These are phyloP conservation scores for Tigriopus japonicus DNA, from an alignment of 1,140 invertebrate genomes.

Conservation along the genomic window DNA sequence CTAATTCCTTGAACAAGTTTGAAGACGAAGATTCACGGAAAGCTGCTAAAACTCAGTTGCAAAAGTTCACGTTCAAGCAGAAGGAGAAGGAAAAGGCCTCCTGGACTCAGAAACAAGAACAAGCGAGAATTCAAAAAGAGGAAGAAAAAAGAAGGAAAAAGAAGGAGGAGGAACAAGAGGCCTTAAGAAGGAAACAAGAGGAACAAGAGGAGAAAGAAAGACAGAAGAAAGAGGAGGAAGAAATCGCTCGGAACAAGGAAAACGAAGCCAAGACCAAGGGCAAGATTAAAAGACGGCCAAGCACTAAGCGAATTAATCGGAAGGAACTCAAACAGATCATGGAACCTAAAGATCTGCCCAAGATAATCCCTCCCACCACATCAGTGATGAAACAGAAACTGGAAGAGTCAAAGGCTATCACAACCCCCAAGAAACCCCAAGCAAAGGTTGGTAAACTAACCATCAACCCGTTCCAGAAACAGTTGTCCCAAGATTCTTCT, in stretches of 20 bases:
- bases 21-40: background rate
- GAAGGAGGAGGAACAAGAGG: constrained; percentile 2
- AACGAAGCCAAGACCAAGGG: background rate
- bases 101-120: background rate
- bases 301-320: no score
- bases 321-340: no score
- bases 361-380: no score
- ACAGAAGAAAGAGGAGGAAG: constrained; percentile 11
- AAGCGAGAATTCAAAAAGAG: background rate
- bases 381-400: no score
- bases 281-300: no score
- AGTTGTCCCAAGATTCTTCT: no score
- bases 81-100: background rate
- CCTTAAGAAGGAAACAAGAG: background rate
- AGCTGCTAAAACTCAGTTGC: background rate
- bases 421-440: no score
- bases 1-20: background rate
- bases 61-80: background rate
- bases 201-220: constrained; percentile 15
- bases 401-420: no score
- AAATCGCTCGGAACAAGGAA: constrained; percentile 13
- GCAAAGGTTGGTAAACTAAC: no score
- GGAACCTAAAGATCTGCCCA: no score
- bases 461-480: no score
- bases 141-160: background rate